These are phyloP conservation scores for Chelmon rostratus DNA, from an alignment of 2,797 vertebrate species.

Conservation along the genomic window DNA sequence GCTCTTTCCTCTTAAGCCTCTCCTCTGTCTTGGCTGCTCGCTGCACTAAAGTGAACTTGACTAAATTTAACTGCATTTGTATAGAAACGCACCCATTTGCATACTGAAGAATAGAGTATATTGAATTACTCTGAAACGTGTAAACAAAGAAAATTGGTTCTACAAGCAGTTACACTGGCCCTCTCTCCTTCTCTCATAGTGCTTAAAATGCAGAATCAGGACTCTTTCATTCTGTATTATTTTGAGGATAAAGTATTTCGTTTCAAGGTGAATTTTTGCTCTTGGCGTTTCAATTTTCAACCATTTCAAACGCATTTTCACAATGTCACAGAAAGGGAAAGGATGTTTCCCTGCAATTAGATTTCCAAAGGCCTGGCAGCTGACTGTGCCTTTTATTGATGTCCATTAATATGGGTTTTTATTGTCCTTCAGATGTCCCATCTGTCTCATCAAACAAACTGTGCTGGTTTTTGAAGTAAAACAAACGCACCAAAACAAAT, in stretches of 20 bases:
- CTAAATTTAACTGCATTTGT: background rate
- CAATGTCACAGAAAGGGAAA: background rate
- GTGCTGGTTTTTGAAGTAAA: background rate
- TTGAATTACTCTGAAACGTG: background rate
- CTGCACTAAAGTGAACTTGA: background rate
- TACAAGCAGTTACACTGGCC: background rate
- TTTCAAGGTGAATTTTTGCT: background rate
- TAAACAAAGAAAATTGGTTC: background rate
- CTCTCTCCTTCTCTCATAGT: background rate
- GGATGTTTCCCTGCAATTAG: background rate
- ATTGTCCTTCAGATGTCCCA: background rate
- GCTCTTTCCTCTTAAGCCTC: background rate
- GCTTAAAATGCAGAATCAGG: background rate
- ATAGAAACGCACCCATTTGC: background rate
- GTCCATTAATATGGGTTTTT: background rate
- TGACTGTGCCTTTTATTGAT: background rate
- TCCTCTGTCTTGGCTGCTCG: background rate
- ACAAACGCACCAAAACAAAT: background rate
- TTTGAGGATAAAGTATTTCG: background rate
- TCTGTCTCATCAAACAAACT: background rate
- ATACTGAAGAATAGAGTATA: background rate
- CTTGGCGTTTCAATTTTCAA: background rate
- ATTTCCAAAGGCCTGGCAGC: background rate
- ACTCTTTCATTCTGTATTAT: background rate
- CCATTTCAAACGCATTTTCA: background rate